Percentiles rank a stretch among this genome's conserved stretches.
These are phyloP conservation scores for Agapostemon virescens DNA, from an alignment of 2,888 invertebrate species.

Conservation along the genomic window DNA sequence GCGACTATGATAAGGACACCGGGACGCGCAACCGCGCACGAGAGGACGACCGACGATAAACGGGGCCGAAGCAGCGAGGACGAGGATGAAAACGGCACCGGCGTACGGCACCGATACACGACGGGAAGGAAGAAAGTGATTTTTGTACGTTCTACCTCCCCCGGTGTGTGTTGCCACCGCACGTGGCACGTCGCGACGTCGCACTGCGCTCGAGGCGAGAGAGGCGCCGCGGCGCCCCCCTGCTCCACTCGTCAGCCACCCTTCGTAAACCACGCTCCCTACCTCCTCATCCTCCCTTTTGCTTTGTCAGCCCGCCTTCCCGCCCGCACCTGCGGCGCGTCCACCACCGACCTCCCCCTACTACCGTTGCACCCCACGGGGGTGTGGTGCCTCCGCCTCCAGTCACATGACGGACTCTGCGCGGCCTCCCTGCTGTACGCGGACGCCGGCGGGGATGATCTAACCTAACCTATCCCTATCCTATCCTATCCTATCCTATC, in stretches of 20 bases:
- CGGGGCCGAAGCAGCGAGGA: conserved; percentile 1
- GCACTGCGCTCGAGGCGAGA: conserved; percentile 80
- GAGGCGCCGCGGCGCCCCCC: conserved; percentile 74
- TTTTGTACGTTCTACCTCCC: conserved; percentile 68
- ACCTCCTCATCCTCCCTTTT: conserved; percentile 38
- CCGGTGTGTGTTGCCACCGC: conserved; percentile 74
- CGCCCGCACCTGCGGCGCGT: conserved; percentile 60
- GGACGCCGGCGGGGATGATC: conserved; percentile 57
- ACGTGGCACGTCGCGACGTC: conserved; percentile 81
- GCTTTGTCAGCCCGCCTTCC: conserved; percentile 51
- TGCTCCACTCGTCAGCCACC: conserved; percentile 54
- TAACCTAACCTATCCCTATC: conserved; percentile 48
- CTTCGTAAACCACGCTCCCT: conserved; percentile 54
- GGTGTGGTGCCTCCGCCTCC: conserved; percentile 78
- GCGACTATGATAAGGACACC: too few relatives aligned
- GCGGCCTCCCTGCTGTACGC: conserved; percentile 56
- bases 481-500: conserved; percentile 47
- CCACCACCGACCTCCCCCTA: conserved; percentile 53
- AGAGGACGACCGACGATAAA: not conserved
- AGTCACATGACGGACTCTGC: conserved; percentile 74
- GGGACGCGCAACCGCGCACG: conserved; percentile 12
- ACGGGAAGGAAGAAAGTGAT: conserved; percentile 63
- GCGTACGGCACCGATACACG: conserved; percentile 40
- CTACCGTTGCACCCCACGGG: conserved; percentile 61
- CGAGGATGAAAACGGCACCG: conserved; percentile 38